Evolutionary conservation across 2,888 invertebrate genomes (phyloP), one percentile per base, ranked within the genome.

Genomic region (Cylloceria caligata): DNA sequence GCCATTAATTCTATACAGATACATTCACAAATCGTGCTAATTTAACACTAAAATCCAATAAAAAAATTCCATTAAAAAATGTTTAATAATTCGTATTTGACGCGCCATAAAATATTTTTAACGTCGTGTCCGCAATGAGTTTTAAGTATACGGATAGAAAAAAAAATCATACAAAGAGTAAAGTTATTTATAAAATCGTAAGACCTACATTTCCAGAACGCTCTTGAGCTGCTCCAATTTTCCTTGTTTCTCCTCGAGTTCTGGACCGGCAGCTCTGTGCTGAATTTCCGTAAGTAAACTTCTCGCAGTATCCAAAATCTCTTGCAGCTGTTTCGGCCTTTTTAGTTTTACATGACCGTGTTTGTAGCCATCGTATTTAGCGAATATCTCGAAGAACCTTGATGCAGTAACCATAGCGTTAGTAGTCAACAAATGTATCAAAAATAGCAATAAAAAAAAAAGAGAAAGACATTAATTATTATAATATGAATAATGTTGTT

Each of bases 291-390:
- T 95, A 24, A 99, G 93, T 74, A 99, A 93, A 81, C 96, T 97
- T 67, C 99, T 95, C 1, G 99, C 97, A 82, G 99, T 98, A 92
- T 99, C 99, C 87, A 99, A 93, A 86, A 99, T 98, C 94, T 99
- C 99, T 92, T 98, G 99, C 84, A 99, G 94, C 91, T 99, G 99
- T 90, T 98, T 99, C 0, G 99, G 99, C 78, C 98, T 95, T 93
- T 99, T 99, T 88, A 99, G 94, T 93, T 99, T 99, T 0, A 99
- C 97, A 91, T 99, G 99, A 0, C 98, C 98, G 83, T 98, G 97
- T 90, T 98, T 98, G 91, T 96, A 97, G 0, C 98, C 99, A 88
- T 98, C 98, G 93, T 99, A 99, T 91, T 99, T 99, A 91, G 98
- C 97, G 93, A 99, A 99, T 88, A 99, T 97, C 91, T 99, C 98